Conservation (phyloP, 2,113 vertebrate species). For the Oenanthe oenanthe region DNA sequence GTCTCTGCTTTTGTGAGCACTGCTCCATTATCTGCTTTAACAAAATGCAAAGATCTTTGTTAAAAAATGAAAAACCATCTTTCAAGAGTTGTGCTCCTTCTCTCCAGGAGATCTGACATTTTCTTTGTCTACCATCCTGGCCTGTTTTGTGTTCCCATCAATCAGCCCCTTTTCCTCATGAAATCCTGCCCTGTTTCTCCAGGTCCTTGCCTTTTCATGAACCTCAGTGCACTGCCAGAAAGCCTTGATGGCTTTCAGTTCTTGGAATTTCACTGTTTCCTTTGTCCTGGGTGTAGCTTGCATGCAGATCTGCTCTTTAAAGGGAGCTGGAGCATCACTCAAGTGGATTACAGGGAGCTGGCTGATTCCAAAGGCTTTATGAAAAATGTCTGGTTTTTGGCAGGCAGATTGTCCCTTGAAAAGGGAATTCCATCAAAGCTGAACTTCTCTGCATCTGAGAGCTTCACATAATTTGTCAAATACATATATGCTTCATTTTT, state of each 20-base stretch:
- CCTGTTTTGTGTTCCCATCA: neutral
- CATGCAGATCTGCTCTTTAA: slow-evolving; percentile 3
- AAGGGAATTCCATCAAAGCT: neutral
- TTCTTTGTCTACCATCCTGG: neutral
- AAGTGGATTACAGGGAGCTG: slow-evolving; percentile 1
- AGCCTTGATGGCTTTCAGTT: neutral
- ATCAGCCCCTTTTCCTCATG: neutral
- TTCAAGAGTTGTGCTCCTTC: neutral
- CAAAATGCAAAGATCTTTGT: neutral
- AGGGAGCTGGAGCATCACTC: neutral
- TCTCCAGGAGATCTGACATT: neutral
- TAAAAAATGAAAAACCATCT: neutral
- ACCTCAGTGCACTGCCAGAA: neutral
- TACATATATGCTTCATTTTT: neutral
- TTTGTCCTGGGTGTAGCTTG: neutral
- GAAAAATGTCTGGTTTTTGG: neutral
- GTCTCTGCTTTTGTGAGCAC: neutral
- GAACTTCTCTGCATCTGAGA: neutral
- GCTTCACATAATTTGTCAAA: neutral
- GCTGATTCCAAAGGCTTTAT: neutral
- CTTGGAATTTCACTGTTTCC: neutral
- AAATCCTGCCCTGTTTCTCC: neutral
- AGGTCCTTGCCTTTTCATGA: neutral
- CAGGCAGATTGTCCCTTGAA: neutral
- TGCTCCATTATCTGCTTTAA: neutral